phyloP scores from a whole-genome alignment of 1,140 invertebrate genomes.

The Drosophila kepulauana region DNA sequence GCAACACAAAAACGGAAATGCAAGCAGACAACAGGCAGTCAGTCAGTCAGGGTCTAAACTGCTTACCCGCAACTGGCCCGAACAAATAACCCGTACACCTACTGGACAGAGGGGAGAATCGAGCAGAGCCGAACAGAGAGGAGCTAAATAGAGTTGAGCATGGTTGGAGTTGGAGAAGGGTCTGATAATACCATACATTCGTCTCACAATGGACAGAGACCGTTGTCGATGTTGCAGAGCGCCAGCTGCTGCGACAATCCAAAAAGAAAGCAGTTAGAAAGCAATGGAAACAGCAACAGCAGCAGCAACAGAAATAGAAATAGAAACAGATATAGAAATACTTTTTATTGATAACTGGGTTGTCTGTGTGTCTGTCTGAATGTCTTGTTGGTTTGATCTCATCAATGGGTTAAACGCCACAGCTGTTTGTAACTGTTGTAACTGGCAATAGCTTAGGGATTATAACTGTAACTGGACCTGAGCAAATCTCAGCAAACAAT shows the following conservation, averaged over 20 bases:
- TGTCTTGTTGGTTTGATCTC: constrained; percentile 39
- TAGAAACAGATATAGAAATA: constrained; percentile 52
- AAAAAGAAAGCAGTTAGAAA: constrained; percentile 60
- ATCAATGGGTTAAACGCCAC: constrained; percentile 80
- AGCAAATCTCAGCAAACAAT: constrained; percentile 27
- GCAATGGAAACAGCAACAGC: constrained; percentile 41
- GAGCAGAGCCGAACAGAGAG: constrained; percentile 1
- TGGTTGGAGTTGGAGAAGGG: constrained; percentile 33
- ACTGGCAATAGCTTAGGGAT: constrained; percentile 79
- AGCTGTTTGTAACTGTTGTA: constrained; percentile 61
- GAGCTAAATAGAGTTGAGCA: neutral
- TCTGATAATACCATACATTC: constrained; percentile 39
- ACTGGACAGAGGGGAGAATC: constrained; percentile 1
- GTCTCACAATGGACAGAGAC: constrained; percentile 48
- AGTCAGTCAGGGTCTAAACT: constrained; percentile 46
- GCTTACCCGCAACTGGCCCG: constrained; percentile 50
- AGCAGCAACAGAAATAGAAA: constrained; percentile 37
- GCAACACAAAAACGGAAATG: constrained; percentile 74
- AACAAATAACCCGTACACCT: constrained; percentile 76
- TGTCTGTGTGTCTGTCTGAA: constrained; percentile 39
- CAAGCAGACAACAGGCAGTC: constrained; percentile 38
- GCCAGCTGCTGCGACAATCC: constrained; percentile 37
- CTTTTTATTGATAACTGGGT: constrained; percentile 77
- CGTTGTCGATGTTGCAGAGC: constrained; percentile 29
- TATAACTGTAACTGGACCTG: constrained; percentile 67